Base-by-base conservation (phyloP, 2,888 invertebrate species). In the Hypselothyrea guttata region DNA sequence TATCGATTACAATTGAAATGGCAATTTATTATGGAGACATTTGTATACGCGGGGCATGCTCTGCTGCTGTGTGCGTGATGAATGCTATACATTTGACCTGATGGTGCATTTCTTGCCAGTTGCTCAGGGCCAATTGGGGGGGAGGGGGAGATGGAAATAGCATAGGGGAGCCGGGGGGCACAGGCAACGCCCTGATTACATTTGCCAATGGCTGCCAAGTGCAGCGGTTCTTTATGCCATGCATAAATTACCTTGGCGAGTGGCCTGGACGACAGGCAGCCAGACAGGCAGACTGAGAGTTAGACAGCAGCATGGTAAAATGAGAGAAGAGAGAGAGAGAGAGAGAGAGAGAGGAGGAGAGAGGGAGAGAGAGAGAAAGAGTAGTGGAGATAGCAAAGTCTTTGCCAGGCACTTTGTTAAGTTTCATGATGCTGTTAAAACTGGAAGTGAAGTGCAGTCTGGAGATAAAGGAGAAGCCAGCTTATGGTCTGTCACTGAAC, bases 161-260 rank as follows among this genome's bases (percentile, higher is more conserved):
- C 27, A 8, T 4, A 1, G n/a, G 7, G 2, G 2, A 16, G 37
- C 0, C 7, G 1, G n/a, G 3, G 16, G 31, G 12, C 31, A 16
- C 11, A 12, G 33, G 33, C 59, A 34, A 44, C 45, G 66, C 42
- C 34, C 60, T 59, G 67, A 66, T 66, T 66, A 59, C 66, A 66
- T 66, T 60, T 47, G 47, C 46, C 59, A 54, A 54, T 42, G 58
- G 49, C 59, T 51, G 67, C 56, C 71, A 55, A 74, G 55, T 75
- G 71, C 75, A 71, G 55, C 54, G 45, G 15, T 49, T 45, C 57
- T 57, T 64, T 55, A 64, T 76, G 77, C 40, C 53, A 69, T 53
- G 66, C 71, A 78, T 78, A 73, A 78, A 75, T 78, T 75, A 75
- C 71, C 62, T 57, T 64, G 30, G 12, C 46, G 37, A 56, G 48